Base-by-base conservation (phyloP, 2,888 invertebrate species). In the Leptogaster cylindrica region DNA sequence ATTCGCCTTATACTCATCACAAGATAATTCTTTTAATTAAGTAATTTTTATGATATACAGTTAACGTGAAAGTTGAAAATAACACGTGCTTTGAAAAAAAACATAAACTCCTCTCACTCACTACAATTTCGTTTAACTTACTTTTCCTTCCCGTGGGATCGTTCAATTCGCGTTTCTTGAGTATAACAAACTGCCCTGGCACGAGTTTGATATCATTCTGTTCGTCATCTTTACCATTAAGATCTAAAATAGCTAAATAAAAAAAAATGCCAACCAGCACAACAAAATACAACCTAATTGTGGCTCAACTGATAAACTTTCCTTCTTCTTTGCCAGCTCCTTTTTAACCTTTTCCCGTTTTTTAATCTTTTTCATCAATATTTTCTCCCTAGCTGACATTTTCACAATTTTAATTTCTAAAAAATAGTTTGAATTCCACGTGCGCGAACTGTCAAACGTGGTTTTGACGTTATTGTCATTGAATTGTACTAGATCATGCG, bases 281-380 rank as follows among this genome's bases (percentile, higher is more conserved):
- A 41, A n/a, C n/a, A 10, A 4, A n/a, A n/a, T 10, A n/a, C 10
- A 41, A 41, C 20, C 10, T n/a, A n/a, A n/a, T n/a, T n/a, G n/a
- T 8, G 46, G 10, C 44, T 10, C 18, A 3, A 4, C 5, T 7
- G 16, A 31, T 14, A 1, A 28, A 14, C 6, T 14, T 16, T 25
- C 87, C 72, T 87, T 82, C 72, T 87, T 92, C 66, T 85, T 86
- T 55, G 77, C 75, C 8, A 87, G 82, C 76, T 88, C 87, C 73
- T 87, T 82, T 75, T 87, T 92, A 71, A 86, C 87, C 74, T 89
- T 88, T 73, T 91, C 91, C 0, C 89, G 84, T 75, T 91, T 91
- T 71, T 88, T 91, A 28, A 92, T 90, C 81, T 92, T 92, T 65
- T 89, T 83, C 85, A 89, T 86, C 20, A 91, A 81, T 55, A 91